Percentiles rank a stretch among this genome's conserved stretches.
Evolutionary conservation across 2,113 vertebrate species (phyloP).

Genomic region (Cavia aperea): DNA sequence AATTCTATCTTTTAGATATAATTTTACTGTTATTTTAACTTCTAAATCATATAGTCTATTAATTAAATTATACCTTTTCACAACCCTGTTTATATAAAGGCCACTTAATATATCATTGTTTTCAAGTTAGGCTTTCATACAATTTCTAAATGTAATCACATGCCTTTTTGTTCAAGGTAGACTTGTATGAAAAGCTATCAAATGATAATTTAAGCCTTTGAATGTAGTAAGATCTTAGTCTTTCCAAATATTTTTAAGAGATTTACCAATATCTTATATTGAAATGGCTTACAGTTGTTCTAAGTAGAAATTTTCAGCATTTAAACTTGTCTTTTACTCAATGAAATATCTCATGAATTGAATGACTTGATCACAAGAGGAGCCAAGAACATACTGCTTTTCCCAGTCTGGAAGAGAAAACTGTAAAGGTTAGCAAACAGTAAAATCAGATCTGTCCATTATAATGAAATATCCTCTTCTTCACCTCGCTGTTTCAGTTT

Average conservation of each 20-base stretch:
- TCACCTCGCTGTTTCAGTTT: neutral
- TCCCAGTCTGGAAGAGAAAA: neutral
- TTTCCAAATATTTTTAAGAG: constrained; percentile 9
- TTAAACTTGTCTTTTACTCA: neutral
- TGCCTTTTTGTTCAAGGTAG: neutral
- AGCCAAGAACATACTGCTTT: neutral
- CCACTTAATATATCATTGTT: constrained; percentile 30
- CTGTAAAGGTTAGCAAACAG: constrained; percentile 18
- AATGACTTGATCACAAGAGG: constrained; percentile 26
- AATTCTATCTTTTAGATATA: neutral
- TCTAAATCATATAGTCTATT: neutral
- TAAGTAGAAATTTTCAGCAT: constrained; percentile 3
- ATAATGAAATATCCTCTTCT: constrained; percentile 6
- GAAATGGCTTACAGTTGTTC: neutral
- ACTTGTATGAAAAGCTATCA: constrained; percentile 16
- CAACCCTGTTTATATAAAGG: constrained; percentile 8
- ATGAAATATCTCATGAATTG: neutral
- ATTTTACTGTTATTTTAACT: constrained; percentile 10
- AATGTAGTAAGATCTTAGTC: neutral
- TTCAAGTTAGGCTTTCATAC: neutral
- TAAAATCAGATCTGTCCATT: neutral
- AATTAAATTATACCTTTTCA: neutral
- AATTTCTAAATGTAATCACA: neutral
- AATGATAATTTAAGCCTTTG: constrained; percentile 1
- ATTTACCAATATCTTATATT: constrained; percentile 1